Conservation (phyloP, 37 sponge, comb jelly and placozoan species). For the Hormiphora californensis region DNA sequence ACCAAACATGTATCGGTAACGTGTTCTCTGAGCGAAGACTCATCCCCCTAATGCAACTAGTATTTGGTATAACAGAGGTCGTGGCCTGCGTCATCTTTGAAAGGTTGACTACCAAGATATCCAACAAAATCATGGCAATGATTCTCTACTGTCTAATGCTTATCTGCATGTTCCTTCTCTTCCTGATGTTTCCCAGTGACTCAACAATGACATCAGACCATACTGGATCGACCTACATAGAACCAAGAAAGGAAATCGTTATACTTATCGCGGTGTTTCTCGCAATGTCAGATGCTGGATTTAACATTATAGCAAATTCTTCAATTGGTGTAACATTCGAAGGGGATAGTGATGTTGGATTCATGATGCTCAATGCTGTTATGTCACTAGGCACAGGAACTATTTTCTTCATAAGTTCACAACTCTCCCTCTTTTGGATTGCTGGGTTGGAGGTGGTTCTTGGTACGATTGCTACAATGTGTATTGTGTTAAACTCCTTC, state of each 20-base stretch:
- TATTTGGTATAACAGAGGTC: constrained; percentile 27
- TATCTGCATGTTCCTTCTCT: background rate
- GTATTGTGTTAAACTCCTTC: too few relatives aligned
- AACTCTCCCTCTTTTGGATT: too few relatives aligned
- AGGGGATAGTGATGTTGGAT: constrained; percentile 27
- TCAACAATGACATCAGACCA: background rate
- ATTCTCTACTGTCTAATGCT: background rate
- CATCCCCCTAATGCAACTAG: constrained; percentile 1
- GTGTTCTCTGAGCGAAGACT: background rate
- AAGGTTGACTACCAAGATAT: background rate
- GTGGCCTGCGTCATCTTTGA: background rate
- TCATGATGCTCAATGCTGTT: constrained; percentile 24
- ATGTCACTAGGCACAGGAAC: constrained; percentile 41
- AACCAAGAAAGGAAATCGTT: background rate
- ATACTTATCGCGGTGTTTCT: constrained; percentile 1
- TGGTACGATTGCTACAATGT: too few relatives aligned
- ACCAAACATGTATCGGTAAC: constrained; percentile 24
- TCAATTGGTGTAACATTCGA: background rate
- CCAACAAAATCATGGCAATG: background rate
- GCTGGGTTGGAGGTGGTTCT: too few relatives aligned
- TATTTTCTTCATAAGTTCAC: constrained; percentile 14
- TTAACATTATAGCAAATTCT: background rate
- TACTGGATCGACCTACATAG: background rate
- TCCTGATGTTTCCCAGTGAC: background rate
- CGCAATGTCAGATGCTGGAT: constrained; percentile 34